A percentile compares a stretch with the other conserved stretches of the same genome.
These are phyloP conservation scores for Anguilla japonica DNA, from an alignment of 2,113 vertebrate species.

Conservation along the genomic window DNA sequence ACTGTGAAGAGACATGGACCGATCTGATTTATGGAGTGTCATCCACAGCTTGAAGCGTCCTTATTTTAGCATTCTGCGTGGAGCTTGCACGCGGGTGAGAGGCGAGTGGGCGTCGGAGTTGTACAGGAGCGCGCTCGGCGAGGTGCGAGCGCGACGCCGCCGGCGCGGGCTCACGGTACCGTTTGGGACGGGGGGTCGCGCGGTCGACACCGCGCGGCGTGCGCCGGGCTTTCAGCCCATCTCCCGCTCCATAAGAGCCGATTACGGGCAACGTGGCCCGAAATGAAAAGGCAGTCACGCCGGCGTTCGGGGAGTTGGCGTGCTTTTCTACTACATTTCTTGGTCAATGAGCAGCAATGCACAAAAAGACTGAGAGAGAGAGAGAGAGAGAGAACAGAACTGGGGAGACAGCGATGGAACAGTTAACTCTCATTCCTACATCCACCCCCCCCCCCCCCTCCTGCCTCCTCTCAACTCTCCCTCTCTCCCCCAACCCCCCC, in stretches of 20 bases:
- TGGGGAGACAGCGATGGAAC: constrained; percentile 43
- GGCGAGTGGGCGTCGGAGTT: constrained; percentile 28
- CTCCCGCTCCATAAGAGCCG: too few species aligned
- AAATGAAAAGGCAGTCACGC: background rate
- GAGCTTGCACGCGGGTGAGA: constrained; percentile 31
- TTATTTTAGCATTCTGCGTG: constrained; percentile 45
- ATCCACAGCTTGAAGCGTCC: constrained; percentile 28
- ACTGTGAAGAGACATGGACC: background rate
- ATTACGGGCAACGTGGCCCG: too few species aligned
- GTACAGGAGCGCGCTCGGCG: background rate
- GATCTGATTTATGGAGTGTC: background rate
- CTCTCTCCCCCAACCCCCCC: constrained; percentile 29
- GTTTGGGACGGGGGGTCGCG: constrained; percentile 23
- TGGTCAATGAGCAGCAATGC: constrained; percentile 2
- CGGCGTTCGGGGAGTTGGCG: background rate
- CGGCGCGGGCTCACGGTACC: background rate
- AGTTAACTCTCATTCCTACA: constrained; percentile 50
- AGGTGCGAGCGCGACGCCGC: background rate
- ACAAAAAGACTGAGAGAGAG: constrained; percentile 13
- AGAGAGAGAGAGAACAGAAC: constrained; percentile 46
- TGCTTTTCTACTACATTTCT: too few species aligned
- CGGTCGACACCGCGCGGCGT: background rate
- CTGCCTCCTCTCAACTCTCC: constrained; percentile 44
- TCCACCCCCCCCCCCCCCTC: constrained; percentile 39
- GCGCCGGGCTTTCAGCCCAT: too few species aligned